Base-by-base conservation (phyloP, 2,113 vertebrate genomes). In the Cryptotis parvus region DNA sequence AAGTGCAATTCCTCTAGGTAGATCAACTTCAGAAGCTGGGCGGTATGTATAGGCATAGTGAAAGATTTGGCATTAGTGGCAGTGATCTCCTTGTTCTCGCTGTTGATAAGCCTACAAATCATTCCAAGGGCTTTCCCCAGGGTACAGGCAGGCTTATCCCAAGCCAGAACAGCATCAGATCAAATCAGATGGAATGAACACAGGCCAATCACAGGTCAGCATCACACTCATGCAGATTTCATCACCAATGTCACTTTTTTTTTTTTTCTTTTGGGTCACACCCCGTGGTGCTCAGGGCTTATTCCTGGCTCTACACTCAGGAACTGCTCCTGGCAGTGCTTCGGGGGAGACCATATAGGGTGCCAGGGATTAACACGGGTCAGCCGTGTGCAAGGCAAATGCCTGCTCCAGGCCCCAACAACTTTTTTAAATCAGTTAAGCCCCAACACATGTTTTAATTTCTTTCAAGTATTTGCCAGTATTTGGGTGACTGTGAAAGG, bases 1-100 rank as follows among this genome's bases (percentile, higher is more conserved):
- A 97, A 96, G 91, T 97, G 94, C 94, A 97, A 97, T 94, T 97
- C 97, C 89, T 97, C 97, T 98, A 98, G 96, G 97, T 95, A 97
- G 97, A 97, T 97, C 93, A 94, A 97, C 97, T 97, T 98, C 97
- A 98, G 98, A 96, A 98, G 97, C 97, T 98, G 93, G 96, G 95
- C 94, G 97, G 94, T 94, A 96, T 0, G 95, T 92, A 97, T 1
- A 97, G 94, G 94, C 58, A 95, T 33, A 94, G 97, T 93, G 96
- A 97, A 97, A 82, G 77, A 95, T 76, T 89, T 37, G 81, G 52
- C 52, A 95, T 0, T 90, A 92, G 87, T 95, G 72, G 88, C 73
- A 61, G 43, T 49, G 43, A 78, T 52, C 27, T 58, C 65, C 88
- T 83, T 58, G 78, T 55, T 80, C 18, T 79, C 0, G 73, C 22